Evolutionary conservation across 30 jellyfish, hydroid and myxozoan species (phyloP).

Genomic region (Aurelia sp.): DNA sequence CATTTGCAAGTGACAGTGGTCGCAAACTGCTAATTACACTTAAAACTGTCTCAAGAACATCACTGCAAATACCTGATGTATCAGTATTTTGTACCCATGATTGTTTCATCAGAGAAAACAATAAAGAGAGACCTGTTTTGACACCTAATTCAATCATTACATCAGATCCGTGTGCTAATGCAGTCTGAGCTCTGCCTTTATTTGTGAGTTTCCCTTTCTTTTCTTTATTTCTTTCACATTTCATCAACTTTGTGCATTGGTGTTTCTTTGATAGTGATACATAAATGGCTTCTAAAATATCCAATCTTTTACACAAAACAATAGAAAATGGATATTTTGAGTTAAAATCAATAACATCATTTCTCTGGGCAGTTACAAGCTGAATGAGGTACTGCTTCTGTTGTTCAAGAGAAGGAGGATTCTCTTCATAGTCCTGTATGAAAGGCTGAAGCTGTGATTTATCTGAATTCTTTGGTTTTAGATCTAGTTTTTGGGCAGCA

Average conservation of each 20-base stretch:
- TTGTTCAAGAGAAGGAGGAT: conserved; percentile 50
- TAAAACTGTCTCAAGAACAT: conserved; percentile 72
- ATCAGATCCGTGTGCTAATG: conserved; percentile 57
- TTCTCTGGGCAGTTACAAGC: conserved; percentile 31
- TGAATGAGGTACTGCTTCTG: conserved; percentile 37
- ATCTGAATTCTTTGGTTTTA: not conserved
- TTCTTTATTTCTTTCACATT: conserved; percentile 7
- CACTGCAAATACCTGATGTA: conserved; percentile 68
- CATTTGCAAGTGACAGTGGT: conserved; percentile 86
- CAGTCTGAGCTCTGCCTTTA: not conserved
- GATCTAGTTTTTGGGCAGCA: conserved; percentile 23
- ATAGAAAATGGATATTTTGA: conserved; percentile 73
- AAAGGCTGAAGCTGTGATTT: not conserved
- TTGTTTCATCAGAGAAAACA: conserved; percentile 85
- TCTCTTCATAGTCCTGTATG: conserved; percentile 78
- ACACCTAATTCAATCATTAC: conserved; percentile 87
- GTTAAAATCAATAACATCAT: conserved; percentile 30
- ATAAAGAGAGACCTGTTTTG: conserved; percentile 75
- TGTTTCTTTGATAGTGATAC: conserved; percentile 56
- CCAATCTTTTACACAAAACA: conserved; percentile 60
- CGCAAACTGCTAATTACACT: conserved; percentile 71
- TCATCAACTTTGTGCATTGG: conserved; percentile 39
- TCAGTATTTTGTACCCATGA: conserved; percentile 73
- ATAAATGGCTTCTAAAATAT: conserved; percentile 49
- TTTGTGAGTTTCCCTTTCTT: conserved; percentile 14